Evolutionary conservation across 2,113 vertebrate species (phyloP).

Genomic region (Thunnus thynnus): DNA sequence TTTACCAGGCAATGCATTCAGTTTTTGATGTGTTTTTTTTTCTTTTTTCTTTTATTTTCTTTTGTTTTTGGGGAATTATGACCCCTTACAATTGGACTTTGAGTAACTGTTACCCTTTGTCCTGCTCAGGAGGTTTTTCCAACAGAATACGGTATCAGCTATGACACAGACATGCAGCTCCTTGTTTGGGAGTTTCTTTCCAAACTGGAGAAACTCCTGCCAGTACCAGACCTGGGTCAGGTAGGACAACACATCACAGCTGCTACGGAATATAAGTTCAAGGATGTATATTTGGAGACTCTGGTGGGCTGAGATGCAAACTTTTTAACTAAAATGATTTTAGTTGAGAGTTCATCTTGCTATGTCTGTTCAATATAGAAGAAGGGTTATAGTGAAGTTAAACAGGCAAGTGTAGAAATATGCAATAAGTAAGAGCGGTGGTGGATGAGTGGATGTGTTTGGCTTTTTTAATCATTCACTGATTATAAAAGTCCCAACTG

Average conservation of each 20-base stretch:
- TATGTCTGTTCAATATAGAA: too few species aligned
- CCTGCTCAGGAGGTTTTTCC: conserved; percentile 78
- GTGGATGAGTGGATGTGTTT: background rate
- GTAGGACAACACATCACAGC: conserved; percentile 39
- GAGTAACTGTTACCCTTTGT: background rate
- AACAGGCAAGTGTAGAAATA: too few species aligned
- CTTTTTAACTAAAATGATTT: too few species aligned
- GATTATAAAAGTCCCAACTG: background rate
- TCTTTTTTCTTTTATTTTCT: too few species aligned
- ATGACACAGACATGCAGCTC: conserved; percentile 82
- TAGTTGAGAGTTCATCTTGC: too few species aligned
- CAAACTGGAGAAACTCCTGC: conserved; percentile 81
- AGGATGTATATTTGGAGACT: too few species aligned
- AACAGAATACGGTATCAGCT: conserved; percentile 82
- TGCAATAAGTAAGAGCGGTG: too few species aligned
- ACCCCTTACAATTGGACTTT: background rate
- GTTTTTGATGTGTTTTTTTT: too few species aligned
- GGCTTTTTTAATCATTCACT: too few species aligned
- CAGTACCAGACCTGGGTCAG: conserved; percentile 75
- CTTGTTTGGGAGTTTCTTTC: conserved; percentile 85
- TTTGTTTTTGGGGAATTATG: background rate
- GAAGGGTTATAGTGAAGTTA: too few species aligned
- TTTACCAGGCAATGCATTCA: conserved; percentile 62
- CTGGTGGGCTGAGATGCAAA: too few species aligned
- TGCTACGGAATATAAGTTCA: background rate